phyloP scores from a whole-genome alignment of 2,888 invertebrate genomes.

The Acleris sparsana region DNA sequence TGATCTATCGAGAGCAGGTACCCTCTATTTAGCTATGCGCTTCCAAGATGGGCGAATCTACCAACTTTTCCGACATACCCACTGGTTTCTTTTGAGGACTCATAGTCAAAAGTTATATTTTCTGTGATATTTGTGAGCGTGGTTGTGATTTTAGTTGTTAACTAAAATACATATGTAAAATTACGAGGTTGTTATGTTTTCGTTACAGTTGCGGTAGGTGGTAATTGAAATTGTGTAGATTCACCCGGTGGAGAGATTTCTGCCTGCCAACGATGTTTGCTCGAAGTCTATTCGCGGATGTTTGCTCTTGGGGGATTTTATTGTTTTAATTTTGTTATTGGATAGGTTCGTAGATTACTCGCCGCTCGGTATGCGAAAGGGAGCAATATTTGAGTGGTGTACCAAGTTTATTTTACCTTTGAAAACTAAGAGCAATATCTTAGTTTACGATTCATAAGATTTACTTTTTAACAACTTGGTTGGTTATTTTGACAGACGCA shows the following conservation, averaged over 20 bases:
- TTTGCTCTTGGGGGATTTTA: slow-evolving; percentile 26
- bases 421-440: too few species aligned
- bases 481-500: too few species aligned
- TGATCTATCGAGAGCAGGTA: slow-evolving; percentile 72
- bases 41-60: slow-evolving; percentile 25
- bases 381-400: slow-evolving; percentile 3
- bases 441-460: too few species aligned
- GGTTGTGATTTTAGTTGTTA: too few species aligned
- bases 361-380: neutral
- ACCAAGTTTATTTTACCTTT: neutral
- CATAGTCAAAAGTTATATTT: neutral
- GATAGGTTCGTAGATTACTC: slow-evolving; percentile 7
- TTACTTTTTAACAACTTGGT: too few species aligned
- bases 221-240: slow-evolving; percentile 16
- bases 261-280: slow-evolving; percentile 23
- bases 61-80: neutral
- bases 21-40: slow-evolving; percentile 43
- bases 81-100: neutral
- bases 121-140: too few species aligned
- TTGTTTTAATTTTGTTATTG: slow-evolving; percentile 34
- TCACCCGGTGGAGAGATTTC: slow-evolving; percentile 11
- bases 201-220: neutral
- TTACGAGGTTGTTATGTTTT: too few species aligned
- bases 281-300: slow-evolving; percentile 28
- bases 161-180: too few species aligned